phyloP scores from a whole-genome alignment of 2,113 vertebrate genomes.

The Vidua macroura region DNA sequence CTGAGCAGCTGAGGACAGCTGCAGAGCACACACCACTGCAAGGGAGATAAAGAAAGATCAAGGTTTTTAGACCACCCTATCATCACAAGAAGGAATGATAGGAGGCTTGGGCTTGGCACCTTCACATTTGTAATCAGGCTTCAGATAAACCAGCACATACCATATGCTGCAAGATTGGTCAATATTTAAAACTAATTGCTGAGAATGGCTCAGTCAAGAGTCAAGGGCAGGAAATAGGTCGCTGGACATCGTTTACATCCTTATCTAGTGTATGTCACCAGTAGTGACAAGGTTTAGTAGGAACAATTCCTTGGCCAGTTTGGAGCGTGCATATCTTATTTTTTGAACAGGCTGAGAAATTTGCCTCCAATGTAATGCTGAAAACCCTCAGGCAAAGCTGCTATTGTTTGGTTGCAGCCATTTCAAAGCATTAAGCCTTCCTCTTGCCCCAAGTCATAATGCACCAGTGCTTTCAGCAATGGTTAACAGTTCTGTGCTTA shows the following conservation, averaged over 20 bases:
- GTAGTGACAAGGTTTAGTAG: neutral
- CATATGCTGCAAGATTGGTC: constrained; percentile 19
- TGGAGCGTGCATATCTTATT: neutral
- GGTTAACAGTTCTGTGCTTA: neutral
- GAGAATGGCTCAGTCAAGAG: constrained; percentile 14
- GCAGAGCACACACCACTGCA: neutral
- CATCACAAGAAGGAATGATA: neutral
- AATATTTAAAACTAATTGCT: neutral
- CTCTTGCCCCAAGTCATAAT: neutral
- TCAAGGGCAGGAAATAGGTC: neutral
- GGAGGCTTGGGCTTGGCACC: neutral
- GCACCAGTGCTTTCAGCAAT: constrained; percentile 21
- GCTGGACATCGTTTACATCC: neutral
- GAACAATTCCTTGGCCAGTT: neutral
- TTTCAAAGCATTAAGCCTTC: constrained; percentile 20
- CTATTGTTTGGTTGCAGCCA: constrained; percentile 24
- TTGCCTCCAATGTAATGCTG: constrained; percentile 68
- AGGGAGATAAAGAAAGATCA: neutral
- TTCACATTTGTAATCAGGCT: neutral
- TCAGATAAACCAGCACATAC: constrained; percentile 30
- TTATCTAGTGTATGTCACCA: neutral
- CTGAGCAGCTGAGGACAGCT: neutral
- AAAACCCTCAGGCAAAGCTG: constrained; percentile 56
- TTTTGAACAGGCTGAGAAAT: constrained; percentile 71
- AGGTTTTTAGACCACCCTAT: neutral